Conservation (phyloP, 92 coral and sea anemone species). For the Porites rus region DNA sequence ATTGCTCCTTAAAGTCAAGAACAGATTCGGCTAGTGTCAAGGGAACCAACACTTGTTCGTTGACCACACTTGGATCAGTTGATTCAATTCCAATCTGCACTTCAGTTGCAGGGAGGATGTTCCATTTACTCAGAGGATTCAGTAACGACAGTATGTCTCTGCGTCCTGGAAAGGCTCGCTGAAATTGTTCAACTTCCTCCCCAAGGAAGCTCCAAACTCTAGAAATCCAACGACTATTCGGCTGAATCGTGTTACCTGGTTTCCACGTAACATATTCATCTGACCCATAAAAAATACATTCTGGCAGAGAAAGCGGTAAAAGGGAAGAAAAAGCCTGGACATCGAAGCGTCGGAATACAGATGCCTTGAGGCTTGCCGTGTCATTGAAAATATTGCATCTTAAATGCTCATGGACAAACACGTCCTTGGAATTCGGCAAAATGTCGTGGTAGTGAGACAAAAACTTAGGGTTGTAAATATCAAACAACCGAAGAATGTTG, state of each 20-base stretch:
- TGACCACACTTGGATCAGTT: not conserved
- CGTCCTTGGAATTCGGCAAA: conserved; percentile 34
- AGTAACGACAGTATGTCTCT: conserved; percentile 10
- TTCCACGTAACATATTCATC: conserved; percentile 32
- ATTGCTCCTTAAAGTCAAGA: conserved; percentile 9
- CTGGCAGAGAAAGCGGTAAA: conserved; percentile 25
- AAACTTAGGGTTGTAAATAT: conserved; percentile 37
- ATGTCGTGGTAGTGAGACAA: conserved; percentile 43
- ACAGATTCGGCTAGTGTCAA: conserved; percentile 41
- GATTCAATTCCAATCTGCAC: not conserved
- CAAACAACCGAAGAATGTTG: conserved; percentile 60
- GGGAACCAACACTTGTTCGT: conserved; percentile 36
- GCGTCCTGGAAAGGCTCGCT: not conserved
- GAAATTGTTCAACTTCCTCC: not conserved
- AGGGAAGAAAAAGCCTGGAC: conserved; percentile 37
- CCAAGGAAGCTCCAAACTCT: conserved; percentile 61
- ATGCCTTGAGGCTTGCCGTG: not conserved
- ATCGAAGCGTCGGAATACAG: conserved; percentile 54
- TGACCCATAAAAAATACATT: not conserved
- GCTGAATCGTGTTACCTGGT: conserved; percentile 17
- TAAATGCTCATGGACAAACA: conserved; percentile 64
- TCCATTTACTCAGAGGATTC: conserved; percentile 55
- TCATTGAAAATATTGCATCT: conserved; percentile 9
- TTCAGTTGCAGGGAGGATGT: conserved; percentile 70
- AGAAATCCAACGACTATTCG: conserved; percentile 41